A percentile compares a stretch with the other conserved stretches of the same genome.
phyloP scores from a whole-genome alignment of 1,140 invertebrate species.

The Dysdera silvatica region DNA sequence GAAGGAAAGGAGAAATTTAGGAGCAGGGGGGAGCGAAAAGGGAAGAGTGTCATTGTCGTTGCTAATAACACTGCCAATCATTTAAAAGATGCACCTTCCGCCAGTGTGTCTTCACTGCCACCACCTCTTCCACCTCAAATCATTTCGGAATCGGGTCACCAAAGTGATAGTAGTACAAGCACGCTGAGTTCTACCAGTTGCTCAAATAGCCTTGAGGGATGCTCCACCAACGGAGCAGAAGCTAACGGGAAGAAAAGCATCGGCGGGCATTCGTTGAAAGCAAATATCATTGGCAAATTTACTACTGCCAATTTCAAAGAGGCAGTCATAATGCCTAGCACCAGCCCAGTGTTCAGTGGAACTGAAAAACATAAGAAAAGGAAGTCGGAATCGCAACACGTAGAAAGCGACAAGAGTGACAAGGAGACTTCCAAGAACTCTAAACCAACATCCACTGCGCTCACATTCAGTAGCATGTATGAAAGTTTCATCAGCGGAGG shows the following conservation, averaged over 20 bases:
- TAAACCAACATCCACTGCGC: slow-evolving; percentile 10
- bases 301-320: slow-evolving; percentile 50
- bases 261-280: not conserved
- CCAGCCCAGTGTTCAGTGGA: slow-evolving; percentile 38
- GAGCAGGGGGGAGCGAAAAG: slow-evolving; percentile 18
- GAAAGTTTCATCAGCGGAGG: slow-evolving; percentile 24
- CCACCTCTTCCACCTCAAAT: slow-evolving; percentile 1
- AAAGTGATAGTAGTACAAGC: slow-evolving; percentile 23
- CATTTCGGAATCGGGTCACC: slow-evolving; percentile 12
- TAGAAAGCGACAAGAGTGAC: too few relatives aligned
- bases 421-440: not conserved
- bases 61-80: too few relatives aligned
- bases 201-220: too few relatives aligned
- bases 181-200: slow-evolving; percentile 20
- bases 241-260: slow-evolving; percentile 10
- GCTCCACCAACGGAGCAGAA: slow-evolving; percentile 3
- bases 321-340: slow-evolving; percentile 36
- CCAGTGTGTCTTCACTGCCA: not conserved
- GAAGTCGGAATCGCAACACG: not conserved
- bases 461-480: slow-evolving; percentile 28
- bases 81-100: too few relatives aligned
- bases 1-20: slow-evolving; percentile 24
- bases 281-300: slow-evolving; percentile 43
- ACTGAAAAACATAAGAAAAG: slow-evolving; percentile 23
- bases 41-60: not conserved